Evolutionary conservation across 1,140 invertebrate genomes (phyloP).

Genomic region (Drosophila busckii): DNA sequence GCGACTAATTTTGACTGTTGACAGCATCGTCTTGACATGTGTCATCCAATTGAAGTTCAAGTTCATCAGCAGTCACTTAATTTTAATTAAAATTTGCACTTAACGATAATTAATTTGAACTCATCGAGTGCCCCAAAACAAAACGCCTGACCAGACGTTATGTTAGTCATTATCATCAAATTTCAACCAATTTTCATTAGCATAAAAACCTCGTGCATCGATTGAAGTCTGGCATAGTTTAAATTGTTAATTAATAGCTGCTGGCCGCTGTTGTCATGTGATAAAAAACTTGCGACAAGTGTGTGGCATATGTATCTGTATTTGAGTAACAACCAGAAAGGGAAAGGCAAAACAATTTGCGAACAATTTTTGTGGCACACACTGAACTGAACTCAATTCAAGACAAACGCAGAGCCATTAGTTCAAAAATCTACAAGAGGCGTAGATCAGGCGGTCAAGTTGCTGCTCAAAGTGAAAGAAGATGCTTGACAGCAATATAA

Average conservation of each 20-base stretch:
- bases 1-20: too few relatives aligned
- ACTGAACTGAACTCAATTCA: neutral
- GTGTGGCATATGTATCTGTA: slow-evolving; percentile 12
- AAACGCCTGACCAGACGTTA: too few relatives aligned
- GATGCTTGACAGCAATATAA: slow-evolving; percentile 33
- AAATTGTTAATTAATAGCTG: too few relatives aligned
- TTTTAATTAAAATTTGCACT: slow-evolving; percentile 25
- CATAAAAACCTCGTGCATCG: too few relatives aligned
- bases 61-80: slow-evolving; percentile 6
- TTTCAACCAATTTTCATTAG: too few relatives aligned
- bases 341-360: slow-evolving; percentile 37
- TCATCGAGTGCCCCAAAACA: too few relatives aligned
- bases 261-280: neutral
- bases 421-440: neutral
- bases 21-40: too few relatives aligned
- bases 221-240: too few relatives aligned
- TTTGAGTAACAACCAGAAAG: slow-evolving; percentile 33
- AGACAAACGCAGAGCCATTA: slow-evolving; percentile 1
- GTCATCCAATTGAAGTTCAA: slow-evolving; percentile 28
- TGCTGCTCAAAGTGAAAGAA: slow-evolving; percentile 35
- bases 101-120: slow-evolving; percentile 13
- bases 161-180: too few relatives aligned
- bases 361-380: slow-evolving; percentile 8
- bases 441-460: slow-evolving; percentile 10
- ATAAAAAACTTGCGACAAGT: slow-evolving; percentile 23